These are phyloP conservation scores for Bolinopsis microptera DNA, from an alignment of 37 sponge, comb jelly and placozoan species.

Conservation along the genomic window DNA sequence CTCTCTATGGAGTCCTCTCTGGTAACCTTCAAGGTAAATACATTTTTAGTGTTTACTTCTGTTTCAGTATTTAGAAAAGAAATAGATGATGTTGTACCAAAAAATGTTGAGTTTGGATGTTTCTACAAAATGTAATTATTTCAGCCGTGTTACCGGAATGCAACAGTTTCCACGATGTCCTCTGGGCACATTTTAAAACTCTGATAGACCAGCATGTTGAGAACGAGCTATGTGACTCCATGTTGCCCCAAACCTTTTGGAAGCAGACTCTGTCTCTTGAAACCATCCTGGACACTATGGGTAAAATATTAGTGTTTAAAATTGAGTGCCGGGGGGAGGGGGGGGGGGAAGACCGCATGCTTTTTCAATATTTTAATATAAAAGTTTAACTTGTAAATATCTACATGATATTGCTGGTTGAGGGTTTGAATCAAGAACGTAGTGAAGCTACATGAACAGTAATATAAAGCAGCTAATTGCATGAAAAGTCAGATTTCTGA, in stretches of 20 bases:
- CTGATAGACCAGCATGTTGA: conserved; percentile 87
- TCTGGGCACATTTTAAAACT: conserved; percentile 92
- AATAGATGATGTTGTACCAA: not conserved
- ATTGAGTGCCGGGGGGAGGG: too few relatives aligned
- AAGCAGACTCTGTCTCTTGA: not conserved
- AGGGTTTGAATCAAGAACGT: too few relatives aligned
- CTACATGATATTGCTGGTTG: too few relatives aligned
- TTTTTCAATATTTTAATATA: too few relatives aligned
- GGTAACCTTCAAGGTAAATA: conserved; percentile 77
- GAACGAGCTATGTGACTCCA: conserved; percentile 48
- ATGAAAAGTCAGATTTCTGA: too few relatives aligned
- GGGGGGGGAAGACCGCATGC: too few relatives aligned
- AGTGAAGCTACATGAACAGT: too few relatives aligned
- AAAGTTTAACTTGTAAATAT: too few relatives aligned
- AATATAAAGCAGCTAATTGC: too few relatives aligned
- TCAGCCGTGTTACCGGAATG: conserved; percentile 79
- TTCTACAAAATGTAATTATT: too few relatives aligned
- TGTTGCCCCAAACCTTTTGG: conserved; percentile 7
- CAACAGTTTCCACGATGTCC: conserved; percentile 79
- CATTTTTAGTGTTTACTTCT: not conserved
- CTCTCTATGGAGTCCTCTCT: conserved; percentile 81
- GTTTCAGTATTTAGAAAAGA: not conserved
- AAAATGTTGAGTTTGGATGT: too few relatives aligned
- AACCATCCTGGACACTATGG: not conserved
- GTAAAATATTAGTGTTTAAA: too few relatives aligned